Conservation (phyloP, 2,888 invertebrate species). For the Tridacna crocea region DNA sequence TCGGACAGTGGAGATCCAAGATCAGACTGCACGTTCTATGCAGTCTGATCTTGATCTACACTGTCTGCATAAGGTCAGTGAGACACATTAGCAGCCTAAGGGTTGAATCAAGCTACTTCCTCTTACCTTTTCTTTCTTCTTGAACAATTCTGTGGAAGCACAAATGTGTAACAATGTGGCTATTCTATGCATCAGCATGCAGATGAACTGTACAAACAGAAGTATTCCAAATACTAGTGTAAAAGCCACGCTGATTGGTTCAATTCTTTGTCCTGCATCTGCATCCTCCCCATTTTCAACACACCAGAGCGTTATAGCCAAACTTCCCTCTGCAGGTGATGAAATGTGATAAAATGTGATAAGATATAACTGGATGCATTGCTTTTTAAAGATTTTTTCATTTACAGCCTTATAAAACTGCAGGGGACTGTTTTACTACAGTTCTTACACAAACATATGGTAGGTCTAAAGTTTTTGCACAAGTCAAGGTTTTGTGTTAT, state of each 20-base stretch:
- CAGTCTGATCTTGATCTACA: too few species aligned
- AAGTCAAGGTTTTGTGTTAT: too few species aligned
- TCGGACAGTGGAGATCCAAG: too few species aligned
- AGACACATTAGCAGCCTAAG: too few species aligned
- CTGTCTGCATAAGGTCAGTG: too few species aligned
- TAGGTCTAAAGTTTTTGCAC: too few species aligned
- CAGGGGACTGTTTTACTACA: too few species aligned
- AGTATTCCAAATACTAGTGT: slow-evolving; percentile 72
- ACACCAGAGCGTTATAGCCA: neutral
- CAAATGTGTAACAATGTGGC: slow-evolving; percentile 98
- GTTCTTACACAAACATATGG: too few species aligned
- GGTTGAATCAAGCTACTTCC: neutral
- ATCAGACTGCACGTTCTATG: too few species aligned
- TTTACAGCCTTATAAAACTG: too few species aligned
- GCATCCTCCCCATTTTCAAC: neutral
- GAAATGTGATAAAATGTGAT: neutral
- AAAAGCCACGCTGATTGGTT: slow-evolving; percentile 74
- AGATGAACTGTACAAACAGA: slow-evolving; percentile 86
- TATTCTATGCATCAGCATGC: slow-evolving; percentile 99
- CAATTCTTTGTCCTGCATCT: slow-evolving; percentile 49
- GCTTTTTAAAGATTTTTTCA: too few species aligned
- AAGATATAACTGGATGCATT: too few species aligned
- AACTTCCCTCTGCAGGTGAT: slow-evolving; percentile 2
- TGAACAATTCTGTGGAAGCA: slow-evolving; percentile 89
- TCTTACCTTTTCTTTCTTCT: slow-evolving; percentile 48